A percentile compares a stretch with the other conserved stretches of the same genome.
Evolutionary conservation across 92 coral and sea anemone species (phyloP).

Genomic region (Galaxea fascicularis): DNA sequence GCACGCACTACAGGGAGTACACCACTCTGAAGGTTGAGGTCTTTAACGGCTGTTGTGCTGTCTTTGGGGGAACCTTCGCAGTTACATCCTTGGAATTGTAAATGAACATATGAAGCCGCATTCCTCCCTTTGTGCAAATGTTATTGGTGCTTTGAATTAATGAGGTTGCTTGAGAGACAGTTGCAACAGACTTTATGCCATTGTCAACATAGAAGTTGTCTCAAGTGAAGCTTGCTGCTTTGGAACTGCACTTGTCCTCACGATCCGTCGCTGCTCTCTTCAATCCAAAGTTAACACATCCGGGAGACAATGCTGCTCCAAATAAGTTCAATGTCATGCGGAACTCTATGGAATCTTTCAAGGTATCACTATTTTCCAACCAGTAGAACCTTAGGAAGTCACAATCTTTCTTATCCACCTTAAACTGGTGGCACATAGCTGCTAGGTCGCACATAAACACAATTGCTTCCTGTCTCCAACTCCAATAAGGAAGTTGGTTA

Average conservation of each 20-base stretch:
- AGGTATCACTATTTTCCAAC: slow-evolving; percentile 35
- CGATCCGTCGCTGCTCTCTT: slow-evolving; percentile 45
- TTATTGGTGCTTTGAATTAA: slow-evolving; percentile 37
- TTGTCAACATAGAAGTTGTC: slow-evolving; percentile 59
- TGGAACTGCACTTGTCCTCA: slow-evolving; percentile 29
- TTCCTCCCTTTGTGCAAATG: slow-evolving; percentile 58
- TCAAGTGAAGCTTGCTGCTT: slow-evolving; percentile 40
- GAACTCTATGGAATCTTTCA: slow-evolving; percentile 21
- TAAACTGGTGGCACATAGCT: slow-evolving; percentile 49
- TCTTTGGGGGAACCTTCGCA: slow-evolving; percentile 32
- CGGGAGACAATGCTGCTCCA: slow-evolving; percentile 64
- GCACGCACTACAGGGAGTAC: slow-evolving; percentile 59
- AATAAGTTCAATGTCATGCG: slow-evolving; percentile 57
- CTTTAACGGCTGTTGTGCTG: slow-evolving; percentile 35
- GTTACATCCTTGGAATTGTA: slow-evolving; percentile 55
- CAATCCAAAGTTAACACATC: slow-evolving; percentile 48
- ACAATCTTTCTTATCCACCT: slow-evolving; percentile 31
- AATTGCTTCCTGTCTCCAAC: slow-evolving; percentile 50
- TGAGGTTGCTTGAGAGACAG: slow-evolving; percentile 28
- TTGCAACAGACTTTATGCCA: slow-evolving; percentile 56
- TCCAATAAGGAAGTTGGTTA: slow-evolving; percentile 48
- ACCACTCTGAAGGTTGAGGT: slow-evolving; percentile 38
- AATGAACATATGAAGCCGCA: slow-evolving; percentile 57
- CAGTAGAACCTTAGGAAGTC: slow-evolving; percentile 44
- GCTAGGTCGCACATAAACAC: slow-evolving; percentile 58